Base-by-base conservation (phyloP, 2,888 invertebrate genomes). In the Eurytoma californica region DNA sequence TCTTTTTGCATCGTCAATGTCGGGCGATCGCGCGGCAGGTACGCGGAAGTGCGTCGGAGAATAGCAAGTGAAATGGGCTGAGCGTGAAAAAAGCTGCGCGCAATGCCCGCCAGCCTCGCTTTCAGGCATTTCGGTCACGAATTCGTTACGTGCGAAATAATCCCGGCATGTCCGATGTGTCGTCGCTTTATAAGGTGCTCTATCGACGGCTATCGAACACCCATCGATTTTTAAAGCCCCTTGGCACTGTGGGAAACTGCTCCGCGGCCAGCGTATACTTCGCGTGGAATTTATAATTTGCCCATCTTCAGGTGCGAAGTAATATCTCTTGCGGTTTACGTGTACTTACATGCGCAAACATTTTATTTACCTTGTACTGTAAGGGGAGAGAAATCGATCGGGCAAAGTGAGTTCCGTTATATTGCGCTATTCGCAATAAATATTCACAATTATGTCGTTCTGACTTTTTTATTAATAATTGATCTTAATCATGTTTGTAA, bases 31-130 rank as follows among this genome's bases (percentile, higher is more conserved):
- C 39, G 63, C 18, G 24, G 82, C 88, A 87, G 87, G 88, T 89
- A 89, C 88, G 83, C 89, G 90, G 90, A 90, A 90, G 88, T 87
- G 83, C 83, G 83, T 63, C 83, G 82, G 81, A 75, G 89, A 89
- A 89, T 89, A 86, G 86, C 84, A 88, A 89, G 85, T 84, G 84
- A 28, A 24, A 20, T 61, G 18, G 39, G 16, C 53, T 16, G 63
- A 51, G 61, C 65, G 30, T 57, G 39, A 75, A 76, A 76, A 53
- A 72, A 69, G 55, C 12, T 57, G 16, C 61, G 49, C 18, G 63
- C 30, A 30, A 66, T 63, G 30, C 13, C 28, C 65, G 16, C 2
- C 18, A 39, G 30, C 16, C 9, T 16, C 28, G 39, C 28, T 67
- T 47, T 53, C 87, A 84, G 82, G 84, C 83, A 89, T 82, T 82